phyloP scores from a whole-genome alignment of 53 echinoderm and acorn worm species.

The Temnopleurus reevesii region DNA sequence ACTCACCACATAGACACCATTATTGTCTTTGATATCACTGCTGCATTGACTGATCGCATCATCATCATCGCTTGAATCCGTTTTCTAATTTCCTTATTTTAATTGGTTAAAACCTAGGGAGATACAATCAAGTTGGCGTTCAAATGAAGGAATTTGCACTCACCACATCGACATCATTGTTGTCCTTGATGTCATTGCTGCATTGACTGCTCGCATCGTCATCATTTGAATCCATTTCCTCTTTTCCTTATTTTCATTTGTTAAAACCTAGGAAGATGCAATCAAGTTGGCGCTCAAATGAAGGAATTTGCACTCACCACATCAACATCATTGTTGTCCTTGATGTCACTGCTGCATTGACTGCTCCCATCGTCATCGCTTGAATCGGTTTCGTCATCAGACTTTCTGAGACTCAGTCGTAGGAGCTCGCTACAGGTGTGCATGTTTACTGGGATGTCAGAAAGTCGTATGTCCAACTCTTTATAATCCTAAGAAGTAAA shows the following conservation, averaged over 20 bases:
- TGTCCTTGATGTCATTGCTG: too few relatives aligned
- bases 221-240: too few relatives aligned
- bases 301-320: constrained; percentile 69
- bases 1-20: background rate
- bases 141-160: too few relatives aligned
- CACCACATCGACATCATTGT: too few relatives aligned
- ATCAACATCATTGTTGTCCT: constrained; percentile 73
- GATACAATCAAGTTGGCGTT: too few relatives aligned
- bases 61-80: too few relatives aligned
- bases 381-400: constrained; percentile 66
- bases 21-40: background rate
- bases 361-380: constrained; percentile 67
- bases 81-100: background rate
- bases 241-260: too few relatives aligned
- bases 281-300: background rate
- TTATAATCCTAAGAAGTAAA: constrained; percentile 72
- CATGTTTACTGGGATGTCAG: constrained; percentile 95
- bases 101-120: background rate
- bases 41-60: background rate
- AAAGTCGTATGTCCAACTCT: constrained; percentile 77
- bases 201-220: too few relatives aligned
- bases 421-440: constrained; percentile 89
- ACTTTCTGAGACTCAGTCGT: constrained; percentile 72
- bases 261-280: too few relatives aligned
- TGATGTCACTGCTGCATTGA: constrained; percentile 65